Base-by-base conservation (phyloP, 1,140 invertebrate species). In the Pristionchus pacificus region DNA sequence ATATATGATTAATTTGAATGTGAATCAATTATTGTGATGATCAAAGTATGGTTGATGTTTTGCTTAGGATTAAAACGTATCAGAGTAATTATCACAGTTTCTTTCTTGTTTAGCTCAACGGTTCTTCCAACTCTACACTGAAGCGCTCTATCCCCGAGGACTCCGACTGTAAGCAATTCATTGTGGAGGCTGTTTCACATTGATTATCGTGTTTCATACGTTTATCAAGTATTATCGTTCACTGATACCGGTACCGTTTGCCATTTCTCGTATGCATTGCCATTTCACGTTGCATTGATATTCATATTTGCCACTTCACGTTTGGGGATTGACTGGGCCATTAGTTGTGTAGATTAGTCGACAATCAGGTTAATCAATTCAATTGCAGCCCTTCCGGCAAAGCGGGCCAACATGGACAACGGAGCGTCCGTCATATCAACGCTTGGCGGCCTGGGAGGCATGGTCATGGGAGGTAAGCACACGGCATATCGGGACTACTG, bases 111-210 rank as follows among this genome's bases (percentile, higher is more conserved):
- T 73, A 78, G 58, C 25, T 65, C 57, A 32, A 66, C 64, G 30
- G 71, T 29, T 57, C 73, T 55, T 61, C 69, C 30, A 75, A 77
- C 60, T 74, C 77, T 77, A 73, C 71, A 2, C 78, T 79, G 63
- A 81, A 81, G 71, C 80, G 79, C 64, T 70, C 77, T 24, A 62
- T 29, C 70, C 71, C 67, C 27, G 81, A 82, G 75, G 80, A 81
- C 57, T 71, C 78, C 71, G 80, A 80, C 73, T 70, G 79, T 80
- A 76, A 65, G 79, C 74, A 57, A 79, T 33, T 59, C 25, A 31
- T 58, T 19, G 55, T 62, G 57, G 68, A 29, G 58, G 25, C 30
- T 61, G 13, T 67, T 70, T 70, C 67, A 19, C 58, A 14, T 38
- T 33, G 59, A 63, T 60, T 62, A 32, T 75, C n/a, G 79, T 60